phyloP scores from a whole-genome alignment of 2,113 vertebrate species.

The Anthoscopus minutus region DNA sequence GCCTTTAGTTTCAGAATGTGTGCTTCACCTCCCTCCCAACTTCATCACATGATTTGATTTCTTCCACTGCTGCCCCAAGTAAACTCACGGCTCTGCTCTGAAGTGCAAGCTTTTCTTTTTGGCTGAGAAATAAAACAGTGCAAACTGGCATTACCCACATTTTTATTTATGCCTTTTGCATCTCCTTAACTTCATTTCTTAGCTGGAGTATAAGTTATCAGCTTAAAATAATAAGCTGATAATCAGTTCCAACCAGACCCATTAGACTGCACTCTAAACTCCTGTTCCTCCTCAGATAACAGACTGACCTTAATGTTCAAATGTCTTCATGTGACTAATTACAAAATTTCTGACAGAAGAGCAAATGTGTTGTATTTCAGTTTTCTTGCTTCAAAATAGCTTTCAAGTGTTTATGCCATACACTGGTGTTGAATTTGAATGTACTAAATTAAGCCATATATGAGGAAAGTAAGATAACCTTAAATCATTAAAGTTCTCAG shows the following conservation, averaged over 20 bases:
- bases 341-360: neutral
- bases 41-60: neutral
- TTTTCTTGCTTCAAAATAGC: neutral
- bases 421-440: neutral
- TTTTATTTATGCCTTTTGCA: neutral
- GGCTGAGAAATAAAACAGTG: neutral
- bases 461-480: neutral
- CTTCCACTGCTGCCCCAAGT: neutral
- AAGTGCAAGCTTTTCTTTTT: neutral
- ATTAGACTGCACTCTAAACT: neutral
- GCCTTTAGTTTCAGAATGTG: rapidly evolving
- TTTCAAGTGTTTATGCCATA: neutral
- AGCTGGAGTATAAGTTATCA: neutral
- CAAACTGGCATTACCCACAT: neutral
- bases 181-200: neutral
- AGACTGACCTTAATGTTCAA: neutral
- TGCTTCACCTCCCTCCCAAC: neutral
- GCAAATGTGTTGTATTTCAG: neutral
- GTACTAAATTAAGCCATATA: neutral
- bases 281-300: neutral
- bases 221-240: neutral
- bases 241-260: neutral
- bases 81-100: neutral
- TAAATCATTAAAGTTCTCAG: neutral
- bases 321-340: neutral